Conservation (phyloP, 2,113 vertebrate genomes). For the Callithrix jacchus region DNA sequence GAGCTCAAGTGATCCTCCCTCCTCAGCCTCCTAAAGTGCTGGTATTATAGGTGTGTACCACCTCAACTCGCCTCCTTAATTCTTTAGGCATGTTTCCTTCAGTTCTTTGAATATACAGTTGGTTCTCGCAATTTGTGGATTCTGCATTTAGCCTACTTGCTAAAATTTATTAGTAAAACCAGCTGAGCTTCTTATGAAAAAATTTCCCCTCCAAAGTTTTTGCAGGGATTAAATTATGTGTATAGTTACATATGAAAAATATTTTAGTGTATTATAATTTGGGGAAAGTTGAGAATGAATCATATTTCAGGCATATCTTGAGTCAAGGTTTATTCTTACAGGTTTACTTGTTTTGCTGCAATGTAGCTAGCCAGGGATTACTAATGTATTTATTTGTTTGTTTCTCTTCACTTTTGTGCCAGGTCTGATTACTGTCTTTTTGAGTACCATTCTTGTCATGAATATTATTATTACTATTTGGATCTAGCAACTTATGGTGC, state of each 20-base stretch:
- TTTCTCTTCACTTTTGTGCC: slow-evolving; percentile 6
- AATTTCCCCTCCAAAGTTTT: neutral
- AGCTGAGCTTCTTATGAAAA: neutral
- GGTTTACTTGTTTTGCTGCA: neutral
- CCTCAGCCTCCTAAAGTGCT: too few relatives aligned
- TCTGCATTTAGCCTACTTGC: neutral
- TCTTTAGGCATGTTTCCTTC: neutral
- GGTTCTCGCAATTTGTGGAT: neutral
- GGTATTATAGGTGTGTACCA: too few relatives aligned
- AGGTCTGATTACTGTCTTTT: neutral
- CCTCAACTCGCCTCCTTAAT: neutral
- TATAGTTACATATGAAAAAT: neutral
- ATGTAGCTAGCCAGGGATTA: neutral
- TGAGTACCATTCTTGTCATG: neutral
- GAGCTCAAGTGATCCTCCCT: too few relatives aligned
- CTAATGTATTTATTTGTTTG: neutral
- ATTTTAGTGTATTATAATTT: neutral
- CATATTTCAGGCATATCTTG: neutral
- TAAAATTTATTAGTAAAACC: slow-evolving; percentile 7
- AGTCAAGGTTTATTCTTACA: neutral
- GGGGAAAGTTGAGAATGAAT: slow-evolving; percentile 32
- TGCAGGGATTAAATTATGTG: neutral
- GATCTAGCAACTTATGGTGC: neutral
- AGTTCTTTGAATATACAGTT: neutral
- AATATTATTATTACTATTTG: neutral